Base-by-base conservation (phyloP, 2,888 invertebrate genomes). In the Eupithecia exiguata region DNA sequence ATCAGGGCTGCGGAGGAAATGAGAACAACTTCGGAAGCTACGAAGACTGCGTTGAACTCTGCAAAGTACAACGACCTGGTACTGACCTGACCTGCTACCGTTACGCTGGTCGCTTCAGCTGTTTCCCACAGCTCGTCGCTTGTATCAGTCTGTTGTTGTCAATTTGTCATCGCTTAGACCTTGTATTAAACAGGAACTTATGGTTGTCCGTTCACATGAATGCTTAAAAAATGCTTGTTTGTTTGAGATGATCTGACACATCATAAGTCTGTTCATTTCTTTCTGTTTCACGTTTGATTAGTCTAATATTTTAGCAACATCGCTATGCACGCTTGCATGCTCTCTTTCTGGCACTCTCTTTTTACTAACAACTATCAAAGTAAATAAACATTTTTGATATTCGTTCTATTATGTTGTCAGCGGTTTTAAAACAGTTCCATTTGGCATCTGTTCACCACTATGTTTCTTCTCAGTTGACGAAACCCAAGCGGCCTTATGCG, bases 1-100 rank as follows among this genome's bases (percentile, higher is more conserved):
- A 97, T 94, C 96, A 96, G 80, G 98, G 98, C 92, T 99, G 98
- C 92, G 97, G 96, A 78, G 98, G 98, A 84, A 98, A 97, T 92
- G 95, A 95, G 86, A 98, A 98, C 95, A 97, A 97, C 94, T 98
- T 98, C 96, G 95, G 93, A 88, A 96, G 96, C 72, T 96, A 96
- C 91, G 95, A 96, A 83, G 95, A 96, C 84, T 98, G 98, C 91
- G 91, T 95, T 71, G 70, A 68, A 69, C 79, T 80, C 83, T 93
- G 94, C 88, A 80, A 80, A 77, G 71, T 80, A 65, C 58, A 70
- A 10, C 38, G 69, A 72, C 49, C 80, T 76, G 88, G 88, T 88
- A 88, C 82, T 80, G 69, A 46, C 49, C 63, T 66, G 40, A 43
- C n/a, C 40, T 62, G 62, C 62, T 35, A 62, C 35, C 7, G 30